phyloP scores from a whole-genome alignment of 2,113 vertebrate species.

The Sminthopsis crassicaudata region DNA sequence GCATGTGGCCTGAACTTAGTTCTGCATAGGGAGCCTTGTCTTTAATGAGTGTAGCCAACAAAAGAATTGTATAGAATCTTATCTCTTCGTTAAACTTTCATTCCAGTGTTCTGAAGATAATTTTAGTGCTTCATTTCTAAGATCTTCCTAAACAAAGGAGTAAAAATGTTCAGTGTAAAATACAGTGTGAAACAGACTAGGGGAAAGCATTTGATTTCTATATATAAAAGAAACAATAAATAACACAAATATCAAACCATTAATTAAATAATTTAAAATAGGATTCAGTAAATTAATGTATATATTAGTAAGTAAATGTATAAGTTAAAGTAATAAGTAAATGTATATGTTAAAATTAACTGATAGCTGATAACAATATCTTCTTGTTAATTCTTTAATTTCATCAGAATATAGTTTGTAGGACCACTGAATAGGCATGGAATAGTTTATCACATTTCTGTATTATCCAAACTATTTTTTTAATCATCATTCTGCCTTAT shows the following conservation, averaged over 20 bases:
- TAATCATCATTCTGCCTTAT: neutral
- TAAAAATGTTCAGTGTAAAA: neutral
- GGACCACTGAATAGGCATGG: neutral
- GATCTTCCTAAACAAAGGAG: neutral
- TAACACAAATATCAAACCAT: neutral
- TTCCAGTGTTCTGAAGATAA: neutral
- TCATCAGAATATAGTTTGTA: neutral
- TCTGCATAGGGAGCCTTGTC: neutral
- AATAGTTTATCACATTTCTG: neutral
- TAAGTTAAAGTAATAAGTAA: neutral
- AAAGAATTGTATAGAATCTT: neutral
- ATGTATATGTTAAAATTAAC: neutral
- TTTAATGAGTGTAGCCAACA: neutral
- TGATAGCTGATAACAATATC: neutral
- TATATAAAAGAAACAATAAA: neutral
- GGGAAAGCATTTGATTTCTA: neutral
- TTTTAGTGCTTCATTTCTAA: neutral
- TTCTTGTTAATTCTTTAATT: neutral
- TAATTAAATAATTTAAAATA: neutral
- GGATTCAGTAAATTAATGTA: neutral
- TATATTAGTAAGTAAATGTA: neutral
- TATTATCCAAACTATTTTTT: neutral
- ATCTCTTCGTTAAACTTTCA: neutral
- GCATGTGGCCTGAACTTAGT: neutral
- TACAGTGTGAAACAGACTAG: neutral